phyloP scores from a whole-genome alignment of 2,888 invertebrate genomes.

The Parthenolecanium corni region DNA sequence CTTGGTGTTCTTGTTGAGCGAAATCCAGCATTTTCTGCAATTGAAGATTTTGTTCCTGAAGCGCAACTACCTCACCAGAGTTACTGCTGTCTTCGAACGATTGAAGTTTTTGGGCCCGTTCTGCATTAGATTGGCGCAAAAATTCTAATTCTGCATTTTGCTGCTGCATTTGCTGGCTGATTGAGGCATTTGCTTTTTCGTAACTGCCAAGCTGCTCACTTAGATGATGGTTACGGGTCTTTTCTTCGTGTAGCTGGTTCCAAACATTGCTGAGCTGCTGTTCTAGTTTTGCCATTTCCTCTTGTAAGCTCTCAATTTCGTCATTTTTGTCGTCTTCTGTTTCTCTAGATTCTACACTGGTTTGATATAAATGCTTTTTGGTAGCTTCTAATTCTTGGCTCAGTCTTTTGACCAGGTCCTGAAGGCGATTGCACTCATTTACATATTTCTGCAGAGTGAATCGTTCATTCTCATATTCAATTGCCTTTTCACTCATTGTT shows the following conservation, averaged over 20 bases:
- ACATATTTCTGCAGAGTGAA: not conserved
- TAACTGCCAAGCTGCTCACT: not conserved
- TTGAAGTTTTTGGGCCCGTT: no score
- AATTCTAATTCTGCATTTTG: not conserved
- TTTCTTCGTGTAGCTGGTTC: slow-evolving; percentile 1
- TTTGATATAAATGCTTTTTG: not conserved
- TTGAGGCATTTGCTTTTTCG: not conserved
- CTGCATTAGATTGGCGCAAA: not conserved
- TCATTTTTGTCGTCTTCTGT: not conserved
- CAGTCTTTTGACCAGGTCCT: not conserved
- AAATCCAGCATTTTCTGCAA: not conserved
- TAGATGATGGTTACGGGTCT: not conserved
- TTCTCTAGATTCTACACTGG: not conserved
- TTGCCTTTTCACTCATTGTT: slow-evolving; percentile 12
- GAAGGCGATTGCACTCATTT: not conserved
- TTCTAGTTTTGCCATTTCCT: not conserved
- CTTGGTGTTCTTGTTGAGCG: not conserved
- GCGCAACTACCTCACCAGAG: no score
- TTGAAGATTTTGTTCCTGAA: no score
- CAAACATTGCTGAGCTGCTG: not conserved
- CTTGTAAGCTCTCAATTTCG: slow-evolving; percentile 7
- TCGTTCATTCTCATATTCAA: slow-evolving; percentile 16
- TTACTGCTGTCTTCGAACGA: no score
- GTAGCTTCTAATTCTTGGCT: not conserved
- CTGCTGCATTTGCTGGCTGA: not conserved